Evolutionary conservation across 2,888 invertebrate species (phyloP), one percentile per base, ranked within the genome.

Genomic region (Ectropis crepuscularia): DNA sequence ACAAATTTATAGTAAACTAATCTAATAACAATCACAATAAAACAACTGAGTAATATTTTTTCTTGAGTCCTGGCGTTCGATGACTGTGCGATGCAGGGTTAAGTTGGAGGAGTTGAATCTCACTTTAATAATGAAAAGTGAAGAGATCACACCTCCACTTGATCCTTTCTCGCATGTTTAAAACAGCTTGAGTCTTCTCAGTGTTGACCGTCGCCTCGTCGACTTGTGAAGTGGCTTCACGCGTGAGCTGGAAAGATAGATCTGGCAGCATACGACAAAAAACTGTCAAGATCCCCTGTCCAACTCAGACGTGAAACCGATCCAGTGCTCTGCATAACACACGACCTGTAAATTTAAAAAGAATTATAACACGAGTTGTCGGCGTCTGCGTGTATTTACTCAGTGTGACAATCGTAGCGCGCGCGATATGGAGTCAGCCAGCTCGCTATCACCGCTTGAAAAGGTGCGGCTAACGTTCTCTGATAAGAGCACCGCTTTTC

Each of bases 61-160:
- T 28, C 16, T 28, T 28, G 16, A 28, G 16, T 63, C 46, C 55
- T 53, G 39, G 64, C 59, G 63, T 76, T 71, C 47, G 84, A 68
- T 62, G 87, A 74, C 61, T 73, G 59, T 81, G 90, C 92, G 86
- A 80, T 81, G 85, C 81, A 86, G 92, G 89, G 86, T 92, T 93
- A 93, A 93, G 93, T 93, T 93, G 93, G 93, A 93, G 93, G 93
- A 93, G 93, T 93, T 93, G 93, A 93, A 93, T 93, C 93, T 93
- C 93, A 93, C 93, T 93, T 93, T 92, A 91, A 84, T 72, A 78
- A 85, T 80, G 88, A 90, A 93, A 93, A 93, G 93, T 93, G 93
- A 93, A 93, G 93, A 93, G 93, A 93, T 93, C 93, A 93, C 93
- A 92, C 93, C 93, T 93, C 93, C 93, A 93, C 93, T 93, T 93